A percentile compares a stretch with the other conserved stretches of the same genome.
Conservation (phyloP, 2,797 vertebrate species). For the Neomorphus geoffroyi region DNA sequence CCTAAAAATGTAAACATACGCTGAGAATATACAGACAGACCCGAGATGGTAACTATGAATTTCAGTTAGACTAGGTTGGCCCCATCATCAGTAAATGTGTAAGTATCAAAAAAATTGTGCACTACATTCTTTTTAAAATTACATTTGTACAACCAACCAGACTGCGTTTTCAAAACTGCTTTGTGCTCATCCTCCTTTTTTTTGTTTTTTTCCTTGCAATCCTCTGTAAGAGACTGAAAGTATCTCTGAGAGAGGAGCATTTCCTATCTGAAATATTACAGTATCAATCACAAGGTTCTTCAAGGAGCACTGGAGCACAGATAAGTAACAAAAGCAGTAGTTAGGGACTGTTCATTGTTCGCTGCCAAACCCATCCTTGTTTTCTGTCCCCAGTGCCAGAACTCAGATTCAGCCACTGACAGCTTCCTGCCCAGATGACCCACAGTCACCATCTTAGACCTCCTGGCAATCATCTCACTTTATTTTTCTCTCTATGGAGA, state of each 20-base stretch:
- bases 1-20: slow-evolving; percentile 67
- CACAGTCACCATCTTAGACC: neutral
- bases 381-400: neutral
- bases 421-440: neutral
- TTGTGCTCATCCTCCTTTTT: neutral
- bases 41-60: neutral
- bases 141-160: neutral
- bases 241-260: neutral
- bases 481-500: neutral
- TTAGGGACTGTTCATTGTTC: neutral
- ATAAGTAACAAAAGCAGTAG: neutral
- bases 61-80: neutral
- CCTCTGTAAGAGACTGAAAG: neutral
- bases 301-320: neutral
- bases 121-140: neutral
- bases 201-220: neutral
- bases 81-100: neutral
- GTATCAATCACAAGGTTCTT: neutral
- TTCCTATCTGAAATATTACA: neutral
- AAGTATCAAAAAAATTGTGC: neutral
- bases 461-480: neutral
- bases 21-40: neutral
- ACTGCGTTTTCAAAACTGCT: neutral
- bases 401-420: neutral
- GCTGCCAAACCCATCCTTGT: neutral